Base-by-base conservation (phyloP, 2,113 vertebrate genomes). In the Rhinolophus sinicus region DNA sequence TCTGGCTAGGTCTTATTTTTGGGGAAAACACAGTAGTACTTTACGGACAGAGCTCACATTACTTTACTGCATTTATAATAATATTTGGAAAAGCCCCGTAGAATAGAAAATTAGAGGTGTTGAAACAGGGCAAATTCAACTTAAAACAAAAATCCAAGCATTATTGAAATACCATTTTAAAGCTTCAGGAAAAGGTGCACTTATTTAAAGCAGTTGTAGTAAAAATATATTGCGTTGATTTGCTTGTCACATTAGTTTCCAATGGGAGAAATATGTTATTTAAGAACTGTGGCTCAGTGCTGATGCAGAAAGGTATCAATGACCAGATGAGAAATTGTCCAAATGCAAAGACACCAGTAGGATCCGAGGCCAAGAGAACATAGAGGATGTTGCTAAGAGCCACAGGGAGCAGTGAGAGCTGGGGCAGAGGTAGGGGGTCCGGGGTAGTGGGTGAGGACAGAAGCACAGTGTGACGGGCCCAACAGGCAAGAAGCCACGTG, bases 401-500 rank as follows among this genome's bases (percentile, higher is more conserved):
- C 2, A 2, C 7, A 5, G 6, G 21, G 11, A 62, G 8, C 16
- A 47, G 33, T n/a, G 56, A 50, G 58, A 60, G 0, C 10, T 33
- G 50, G 35, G 6, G 7, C 47, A 13, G 40, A 38, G 24, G 10
- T 9, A 16, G 69, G 22, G 22, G 40, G 2, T 3, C 33, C 0
- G 22, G 24, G 4, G 14, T 18, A 15, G 2, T 8, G 33, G 40
- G 5, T 6, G 13, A 44, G 70, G 15, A 52, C 35, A 28, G 33
- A 1, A 22, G 28, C 14, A 8, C 28, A 16, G 3, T 2, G 30
- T 1, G 14, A 22, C 10, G 18, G 8, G 18, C 8, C 0, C 6
- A 6, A 30, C 40, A n/a, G 78, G 10, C 26, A 16, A 44, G 30
- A 28, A 81, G 70, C 4, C 8, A 2, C 4, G 2, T 3, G 33